Conservation (phyloP, 2,888 invertebrate species). For the Torymus aiolomorphi region DNA sequence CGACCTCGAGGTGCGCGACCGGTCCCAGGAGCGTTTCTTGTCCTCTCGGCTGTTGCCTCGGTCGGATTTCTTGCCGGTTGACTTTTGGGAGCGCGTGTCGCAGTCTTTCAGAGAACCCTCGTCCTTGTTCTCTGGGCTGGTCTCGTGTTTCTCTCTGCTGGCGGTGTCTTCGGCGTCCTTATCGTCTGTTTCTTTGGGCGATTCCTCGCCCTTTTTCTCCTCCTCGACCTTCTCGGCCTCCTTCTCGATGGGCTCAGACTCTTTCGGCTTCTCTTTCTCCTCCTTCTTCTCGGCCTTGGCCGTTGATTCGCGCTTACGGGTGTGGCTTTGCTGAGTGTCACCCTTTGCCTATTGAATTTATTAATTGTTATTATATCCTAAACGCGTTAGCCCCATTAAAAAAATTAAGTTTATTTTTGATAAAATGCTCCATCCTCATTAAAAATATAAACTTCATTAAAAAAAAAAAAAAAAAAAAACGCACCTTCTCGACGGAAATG, state of each 20-base stretch:
- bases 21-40: conserved; percentile 72
- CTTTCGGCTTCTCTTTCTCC: conserved; percentile 67
- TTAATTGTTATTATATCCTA: neutral
- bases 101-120: conserved; percentile 71
- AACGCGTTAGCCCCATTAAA: too few species aligned
- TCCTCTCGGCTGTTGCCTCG: conserved; percentile 70
- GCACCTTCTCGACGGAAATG: conserved; percentile 94
- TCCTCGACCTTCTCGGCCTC: conserved; percentile 76
- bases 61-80: conserved; percentile 75
- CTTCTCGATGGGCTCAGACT: conserved; percentile 72
- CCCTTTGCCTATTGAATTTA: conserved; percentile 72
- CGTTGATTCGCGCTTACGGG: conserved; percentile 70
- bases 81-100: conserved; percentile 77
- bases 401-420: too few species aligned
- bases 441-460: too few species aligned
- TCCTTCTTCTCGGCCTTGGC: conserved; percentile 73
- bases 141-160: conserved; percentile 70
- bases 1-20: conserved; percentile 64
- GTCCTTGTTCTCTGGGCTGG: conserved; percentile 74
- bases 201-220: conserved; percentile 41
- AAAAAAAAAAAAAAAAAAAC: conserved; percentile 64
- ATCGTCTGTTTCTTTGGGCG: conserved; percentile 29
- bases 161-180: conserved; percentile 28
- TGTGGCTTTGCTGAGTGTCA: conserved; percentile 73
- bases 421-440: too few species aligned